Evolutionary conservation across 2,888 invertebrate genomes (phyloP), one percentile per base, ranked within the genome.

Genomic region (Uloborus plumipes): DNA sequence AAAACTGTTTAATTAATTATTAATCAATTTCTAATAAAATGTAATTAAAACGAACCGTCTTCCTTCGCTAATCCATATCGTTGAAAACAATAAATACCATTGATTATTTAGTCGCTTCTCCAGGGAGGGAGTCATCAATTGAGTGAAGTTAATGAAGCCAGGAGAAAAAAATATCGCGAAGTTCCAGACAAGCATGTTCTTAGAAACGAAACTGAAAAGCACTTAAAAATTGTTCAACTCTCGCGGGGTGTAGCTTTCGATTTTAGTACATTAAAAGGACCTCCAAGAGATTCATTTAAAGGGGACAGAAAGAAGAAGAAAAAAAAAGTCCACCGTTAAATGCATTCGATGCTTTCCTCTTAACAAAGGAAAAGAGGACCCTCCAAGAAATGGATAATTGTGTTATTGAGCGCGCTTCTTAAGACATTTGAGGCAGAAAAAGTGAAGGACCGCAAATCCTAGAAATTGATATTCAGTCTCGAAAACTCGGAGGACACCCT

Each of bases 311-410:
- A 26, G 20, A 39, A 64, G 64, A 70, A 59, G 39, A n/a, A 22
- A 78, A 71, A 78, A 65, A 65, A 61, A 51, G 31, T 67, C 55
- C 26, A 26, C 53, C 62, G 47, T 77, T 50, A 53, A 69, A 61
- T 47, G 72, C 67, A 67, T 53, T 69, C 61, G 20, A 55, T 18
- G 67, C 50, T 53, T 59, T 59, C 66, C 79, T 47, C 59, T 66
- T 59, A 51, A 80, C 73, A 73, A 80, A 73, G 73, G 73, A 69
- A 69, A 72, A 39, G 73, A 62, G 73, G 64, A 16, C 62, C 26
- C 79, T 67, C 50, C 67, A 73, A 80, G 79, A 73, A 73, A 69
- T 69, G 62, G 79, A 67, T 80, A 80, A 80, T 80, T 80, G 73
- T 73, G 73, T 80, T 80, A 80, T 80, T 80, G 79, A 73, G 67